These are phyloP conservation scores for Oligia strigilis DNA, from an alignment of 2,888 invertebrate genomes.

Conservation along the genomic window DNA sequence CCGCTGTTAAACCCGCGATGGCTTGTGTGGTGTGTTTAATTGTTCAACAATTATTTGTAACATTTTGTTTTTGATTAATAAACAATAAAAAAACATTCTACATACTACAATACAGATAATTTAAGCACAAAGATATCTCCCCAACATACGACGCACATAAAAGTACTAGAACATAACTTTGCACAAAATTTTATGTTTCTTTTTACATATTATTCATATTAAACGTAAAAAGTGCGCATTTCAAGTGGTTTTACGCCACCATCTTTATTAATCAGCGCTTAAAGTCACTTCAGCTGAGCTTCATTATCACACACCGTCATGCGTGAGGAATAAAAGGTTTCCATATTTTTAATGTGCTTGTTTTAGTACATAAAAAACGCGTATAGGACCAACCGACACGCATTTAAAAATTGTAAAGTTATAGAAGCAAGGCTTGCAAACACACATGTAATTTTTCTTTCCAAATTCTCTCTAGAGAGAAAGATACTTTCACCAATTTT, in stretches of 20 bases:
- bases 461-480: neutral
- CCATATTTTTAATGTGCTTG: slow-evolving; percentile 32
- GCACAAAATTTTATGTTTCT: slow-evolving; percentile 41
- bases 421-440: neutral
- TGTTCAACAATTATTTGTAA: no score
- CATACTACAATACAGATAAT: neutral
- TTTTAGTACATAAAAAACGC: neutral
- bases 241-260: slow-evolving; percentile 32
- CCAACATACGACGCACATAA: slow-evolving; percentile 30
- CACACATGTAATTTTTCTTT: neutral
- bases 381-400: neutral
- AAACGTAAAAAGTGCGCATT: slow-evolving; percentile 45
- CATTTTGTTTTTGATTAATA: no score
- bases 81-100: neutral
- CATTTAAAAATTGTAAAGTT: neutral
- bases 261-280: slow-evolving; percentile 27
- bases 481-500: neutral
- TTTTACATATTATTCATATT: slow-evolving; percentile 56
- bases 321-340: slow-evolving; percentile 28
- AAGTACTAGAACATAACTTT: slow-evolving; percentile 44
- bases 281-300: slow-evolving; percentile 37
- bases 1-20: no score
- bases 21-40: no score
- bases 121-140: neutral
- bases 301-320: slow-evolving; percentile 51